These are phyloP conservation scores for Drepana arcuata DNA, from an alignment of 1,140 invertebrate species.

Conservation along the genomic window DNA sequence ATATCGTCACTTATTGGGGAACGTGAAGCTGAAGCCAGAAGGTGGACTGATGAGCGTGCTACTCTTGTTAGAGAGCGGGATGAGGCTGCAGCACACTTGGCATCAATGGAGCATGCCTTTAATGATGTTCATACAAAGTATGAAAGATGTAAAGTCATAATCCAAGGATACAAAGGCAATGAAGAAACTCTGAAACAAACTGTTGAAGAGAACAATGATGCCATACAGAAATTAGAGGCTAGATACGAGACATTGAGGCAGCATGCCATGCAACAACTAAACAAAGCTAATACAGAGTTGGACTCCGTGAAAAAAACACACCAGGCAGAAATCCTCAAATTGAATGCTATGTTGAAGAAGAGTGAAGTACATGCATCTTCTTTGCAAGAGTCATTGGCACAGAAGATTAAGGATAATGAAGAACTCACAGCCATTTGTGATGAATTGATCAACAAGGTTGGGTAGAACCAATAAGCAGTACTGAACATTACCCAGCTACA, in stretches of 20 bases:
- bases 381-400: conserved; percentile 79
- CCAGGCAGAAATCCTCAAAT: conserved; percentile 78
- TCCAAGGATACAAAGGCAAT: conserved; percentile 67
- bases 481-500: conserved; percentile 17
- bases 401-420: conserved; percentile 84
- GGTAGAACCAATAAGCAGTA: conserved; percentile 31
- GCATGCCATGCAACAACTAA: conserved; percentile 68
- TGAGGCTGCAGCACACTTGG: conserved; percentile 81
- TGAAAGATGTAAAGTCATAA: conserved; percentile 68
- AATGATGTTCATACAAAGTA: conserved; percentile 82
- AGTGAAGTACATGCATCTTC: conserved; percentile 80
- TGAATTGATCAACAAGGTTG: conserved; percentile 79
- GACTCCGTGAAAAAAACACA: conserved; percentile 77
- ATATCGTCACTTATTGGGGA: conserved; percentile 78
- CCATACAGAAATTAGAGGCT: conserved; percentile 63
- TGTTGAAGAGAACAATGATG: conserved; percentile 63
- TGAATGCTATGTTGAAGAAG: conserved; percentile 84
- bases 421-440: conserved; percentile 86
- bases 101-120: conserved; percentile 84
- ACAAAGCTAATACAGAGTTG: conserved; percentile 78
- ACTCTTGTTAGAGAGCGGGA: conserved; percentile 72
- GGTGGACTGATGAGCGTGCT: conserved; percentile 59
- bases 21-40: conserved; percentile 72
- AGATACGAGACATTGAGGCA: conserved; percentile 65
- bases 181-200: conserved; percentile 60